Evolutionary conservation across 2,888 invertebrate species (phyloP).

Genomic region (Ectobius pallidus): DNA sequence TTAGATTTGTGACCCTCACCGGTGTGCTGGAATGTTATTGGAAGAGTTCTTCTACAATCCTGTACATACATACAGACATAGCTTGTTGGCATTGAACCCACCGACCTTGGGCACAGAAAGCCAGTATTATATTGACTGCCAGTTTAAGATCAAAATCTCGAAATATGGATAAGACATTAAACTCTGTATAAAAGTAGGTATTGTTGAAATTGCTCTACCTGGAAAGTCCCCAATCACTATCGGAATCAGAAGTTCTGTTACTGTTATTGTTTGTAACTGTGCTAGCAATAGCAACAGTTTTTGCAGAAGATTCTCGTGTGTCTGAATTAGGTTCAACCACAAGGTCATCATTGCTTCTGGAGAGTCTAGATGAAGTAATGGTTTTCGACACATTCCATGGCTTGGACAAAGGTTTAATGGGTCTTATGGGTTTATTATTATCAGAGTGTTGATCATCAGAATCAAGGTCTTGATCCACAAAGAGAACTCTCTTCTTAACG

Average conservation of each 20-base stretch:
- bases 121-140: no score
- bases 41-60: no score
- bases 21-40: no score
- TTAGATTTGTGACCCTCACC: no score
- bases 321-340: neutral
- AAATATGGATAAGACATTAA: no score
- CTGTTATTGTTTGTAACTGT: slow-evolving; percentile 39
- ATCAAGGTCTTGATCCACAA: slow-evolving; percentile 50
- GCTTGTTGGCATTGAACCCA: no score
- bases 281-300: neutral
- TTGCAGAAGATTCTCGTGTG: neutral
- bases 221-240: slow-evolving; percentile 62
- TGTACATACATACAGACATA: no score
- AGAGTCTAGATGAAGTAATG: neutral
- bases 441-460: slow-evolving; percentile 43
- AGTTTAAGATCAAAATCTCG: no score
- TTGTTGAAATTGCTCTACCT: no score
- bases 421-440: slow-evolving; percentile 50
- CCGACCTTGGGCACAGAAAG: no score
- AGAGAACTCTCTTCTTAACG: slow-evolving; percentile 68
- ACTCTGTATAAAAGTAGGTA: no score
- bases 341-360: neutral
- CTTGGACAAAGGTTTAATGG: slow-evolving; percentile 42
- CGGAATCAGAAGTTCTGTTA: slow-evolving; percentile 52
- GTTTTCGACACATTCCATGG: neutral